Conservation (phyloP, 2,888 invertebrate species). For the Desoria tigrina region DNA sequence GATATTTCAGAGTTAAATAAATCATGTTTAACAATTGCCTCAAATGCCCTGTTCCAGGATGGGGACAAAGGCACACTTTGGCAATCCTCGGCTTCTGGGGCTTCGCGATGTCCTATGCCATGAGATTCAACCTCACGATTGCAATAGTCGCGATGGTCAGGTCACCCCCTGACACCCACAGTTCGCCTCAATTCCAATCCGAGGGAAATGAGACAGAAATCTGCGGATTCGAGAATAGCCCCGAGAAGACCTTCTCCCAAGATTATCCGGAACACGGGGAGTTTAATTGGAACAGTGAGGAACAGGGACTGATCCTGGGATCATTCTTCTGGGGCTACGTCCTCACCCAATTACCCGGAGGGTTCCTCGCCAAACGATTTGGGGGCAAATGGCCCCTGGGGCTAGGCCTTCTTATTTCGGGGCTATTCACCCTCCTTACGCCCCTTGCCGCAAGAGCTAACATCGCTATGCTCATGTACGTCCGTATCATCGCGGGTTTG, state of each 20-base stretch:
- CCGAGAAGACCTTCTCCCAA: no score
- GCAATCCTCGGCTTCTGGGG: conserved; percentile 47
- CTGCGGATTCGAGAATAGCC: no score
- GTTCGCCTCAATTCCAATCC: no score
- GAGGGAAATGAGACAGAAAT: no score
- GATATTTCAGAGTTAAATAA: no score
- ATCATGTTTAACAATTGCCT: no score
- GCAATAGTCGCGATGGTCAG: conserved; percentile 49
- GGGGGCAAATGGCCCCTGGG: conserved; percentile 51
- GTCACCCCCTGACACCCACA: neutral
- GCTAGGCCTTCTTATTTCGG: conserved; percentile 42
- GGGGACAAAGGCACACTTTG: conserved; percentile 50
- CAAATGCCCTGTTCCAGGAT: no score
- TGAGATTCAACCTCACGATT: conserved; percentile 52
- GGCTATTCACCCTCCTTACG: conserved; percentile 42
- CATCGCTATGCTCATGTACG: conserved; percentile 29
- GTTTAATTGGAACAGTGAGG: conserved; percentile 41
- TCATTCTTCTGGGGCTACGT: conserved; percentile 52
- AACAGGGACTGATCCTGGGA: conserved; percentile 41
- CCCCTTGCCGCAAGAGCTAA: conserved; percentile 44
- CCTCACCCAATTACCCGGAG: conserved; percentile 48
- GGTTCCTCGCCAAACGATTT: conserved; percentile 33
- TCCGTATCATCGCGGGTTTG: conserved; percentile 48
- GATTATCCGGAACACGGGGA: conserved; percentile 16
- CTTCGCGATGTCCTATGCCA: conserved; percentile 51